These are phyloP conservation scores for Theristicus caerulescens DNA, from an alignment of 2,113 vertebrate species.

Conservation along the genomic window DNA sequence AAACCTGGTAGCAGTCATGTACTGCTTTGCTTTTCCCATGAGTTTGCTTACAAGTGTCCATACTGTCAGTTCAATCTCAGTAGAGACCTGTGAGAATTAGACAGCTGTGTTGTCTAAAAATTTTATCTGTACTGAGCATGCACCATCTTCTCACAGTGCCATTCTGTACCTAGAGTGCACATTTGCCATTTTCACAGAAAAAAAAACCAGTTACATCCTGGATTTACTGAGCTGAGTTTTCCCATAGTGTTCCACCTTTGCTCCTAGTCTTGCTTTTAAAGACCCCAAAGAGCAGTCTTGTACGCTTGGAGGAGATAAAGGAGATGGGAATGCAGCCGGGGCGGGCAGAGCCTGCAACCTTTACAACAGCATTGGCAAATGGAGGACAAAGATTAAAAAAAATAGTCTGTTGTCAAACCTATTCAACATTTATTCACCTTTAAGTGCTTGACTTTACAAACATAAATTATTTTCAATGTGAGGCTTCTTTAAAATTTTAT, in stretches of 20 bases:
- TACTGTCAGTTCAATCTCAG: not conserved
- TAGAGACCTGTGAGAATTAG: not conserved
- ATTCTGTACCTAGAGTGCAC: not conserved
- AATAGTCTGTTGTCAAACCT: not conserved
- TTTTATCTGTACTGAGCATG: not conserved
- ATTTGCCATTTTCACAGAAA: not conserved
- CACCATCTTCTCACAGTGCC: not conserved
- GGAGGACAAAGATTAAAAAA: not conserved
- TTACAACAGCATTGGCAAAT: not conserved
- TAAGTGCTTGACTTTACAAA: not conserved
- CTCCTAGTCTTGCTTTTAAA: not conserved
- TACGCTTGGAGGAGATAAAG: not conserved
- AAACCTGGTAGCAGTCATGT: not conserved
- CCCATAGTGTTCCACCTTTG: not conserved
- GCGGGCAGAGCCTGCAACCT: not conserved
- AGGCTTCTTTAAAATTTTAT: not conserved
- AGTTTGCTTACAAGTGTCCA: not conserved
- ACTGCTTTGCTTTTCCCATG: not conserved
- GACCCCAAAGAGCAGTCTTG: not conserved
- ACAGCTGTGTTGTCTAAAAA: not conserved
- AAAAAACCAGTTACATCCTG: not conserved
- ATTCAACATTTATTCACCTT: not conserved
- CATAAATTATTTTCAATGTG: not conserved
- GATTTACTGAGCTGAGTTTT: not conserved
- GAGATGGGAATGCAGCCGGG: not conserved